Base-by-base conservation (phyloP, 2,797 vertebrate genomes). In the Chrysocyon brachyurus region DNA sequence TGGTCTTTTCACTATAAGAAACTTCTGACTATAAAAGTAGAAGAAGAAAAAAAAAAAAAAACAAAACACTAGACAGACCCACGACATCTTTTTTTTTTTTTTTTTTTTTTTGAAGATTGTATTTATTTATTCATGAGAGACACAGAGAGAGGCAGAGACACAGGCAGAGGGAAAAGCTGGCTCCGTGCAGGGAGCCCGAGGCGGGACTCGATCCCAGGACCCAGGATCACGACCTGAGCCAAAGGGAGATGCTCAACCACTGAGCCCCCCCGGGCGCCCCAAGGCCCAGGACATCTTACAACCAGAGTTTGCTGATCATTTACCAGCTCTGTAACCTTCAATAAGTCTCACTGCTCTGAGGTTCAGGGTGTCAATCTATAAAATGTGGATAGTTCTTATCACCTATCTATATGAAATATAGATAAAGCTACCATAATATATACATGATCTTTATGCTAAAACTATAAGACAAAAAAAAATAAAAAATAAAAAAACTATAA, bases 291-390 rank as follows among this genome's bases (percentile, higher is more conserved):
- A 84, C 28, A 66, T 26, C 28, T 87, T 91, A 93, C 95, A 82
- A 70, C 70, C 59, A 93, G 72, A 93, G 17, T 82, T 77, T 93
- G 66, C 17, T 88, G 56, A 49, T 96, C 87, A 89, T 33, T 83
- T 70, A 26, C 33, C 33, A 61, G 40, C 26, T 87, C 87, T 66
- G 6, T 77, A 24, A 77, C 49, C 49, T 85, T 97, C n/a, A 49
- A 0, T 63, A 77, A 90, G 57, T 87, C n/a, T 86, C 54, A 75
- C 4, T 85, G 19, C 12, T 96, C 49, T 83, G 36, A 64, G 19
- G 31, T 89, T 12, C 63, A 66, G 63, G 54, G 46, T 33, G n/a
- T 92, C 36, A 12, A 1, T 72, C 40, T 87, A 85, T 64, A 93
- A 96, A 68, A 70, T 40, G 19, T 40, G 16, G 19, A 10, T 94